These are phyloP conservation scores for Myxocyprinus asiaticus DNA, from an alignment of 2,113 vertebrate genomes.

Conservation along the genomic window DNA sequence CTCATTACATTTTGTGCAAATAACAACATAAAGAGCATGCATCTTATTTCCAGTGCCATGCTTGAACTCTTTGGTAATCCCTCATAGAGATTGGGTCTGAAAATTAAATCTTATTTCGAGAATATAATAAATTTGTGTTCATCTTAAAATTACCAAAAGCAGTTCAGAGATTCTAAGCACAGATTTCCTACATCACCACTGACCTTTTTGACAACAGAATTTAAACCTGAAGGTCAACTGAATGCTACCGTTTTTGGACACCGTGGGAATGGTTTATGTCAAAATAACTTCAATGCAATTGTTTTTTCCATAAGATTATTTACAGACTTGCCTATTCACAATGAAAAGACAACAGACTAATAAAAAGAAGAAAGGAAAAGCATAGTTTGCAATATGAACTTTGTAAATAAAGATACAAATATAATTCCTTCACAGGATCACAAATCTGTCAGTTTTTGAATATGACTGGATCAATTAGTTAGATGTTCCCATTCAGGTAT, in stretches of 20 bases:
- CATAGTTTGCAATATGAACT: not conserved
- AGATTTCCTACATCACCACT: not conserved
- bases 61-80: not conserved
- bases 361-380: not conserved
- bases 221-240: not conserved
- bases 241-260: not conserved
- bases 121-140: not conserved
- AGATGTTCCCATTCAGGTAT: not conserved
- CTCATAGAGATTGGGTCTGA: not conserved
- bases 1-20: conserved; percentile 53
- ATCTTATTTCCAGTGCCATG: conserved; percentile 10
- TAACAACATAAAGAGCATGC: conserved; percentile 40
- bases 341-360: not conserved
- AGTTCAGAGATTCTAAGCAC: not conserved
- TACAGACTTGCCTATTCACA: not conserved
- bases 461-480: not conserved
- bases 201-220: conserved; percentile 1
- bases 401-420: not conserved
- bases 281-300: not conserved
- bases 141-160: not conserved
- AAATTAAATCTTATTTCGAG: not conserved
- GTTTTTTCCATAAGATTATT: not conserved
- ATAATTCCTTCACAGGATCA: not conserved
- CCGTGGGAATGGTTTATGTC: not conserved
- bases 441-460: not conserved